Percentiles rank a stretch among this genome's conserved stretches.
Evolutionary conservation across 2,797 vertebrate genomes (phyloP).

Genomic region (Rhynchotus rufescens): DNA sequence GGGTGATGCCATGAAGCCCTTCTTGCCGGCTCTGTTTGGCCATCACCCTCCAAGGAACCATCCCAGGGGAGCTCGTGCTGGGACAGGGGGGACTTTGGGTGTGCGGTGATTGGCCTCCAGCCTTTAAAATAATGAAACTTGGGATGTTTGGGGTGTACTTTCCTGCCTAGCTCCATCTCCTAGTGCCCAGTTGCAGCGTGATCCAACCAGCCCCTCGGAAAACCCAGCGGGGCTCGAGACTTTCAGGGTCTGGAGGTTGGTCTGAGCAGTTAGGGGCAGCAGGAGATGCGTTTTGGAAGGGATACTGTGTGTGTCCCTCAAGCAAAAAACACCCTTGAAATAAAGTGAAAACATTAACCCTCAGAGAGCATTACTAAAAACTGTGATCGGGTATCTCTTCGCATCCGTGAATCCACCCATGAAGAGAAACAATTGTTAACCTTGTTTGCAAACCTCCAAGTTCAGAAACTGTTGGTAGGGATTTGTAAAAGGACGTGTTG

Average conservation of each 20-base stretch:
- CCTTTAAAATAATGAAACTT: background rate
- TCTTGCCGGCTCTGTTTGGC: too few species aligned
- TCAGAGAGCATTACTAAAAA: background rate
- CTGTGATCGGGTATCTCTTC: background rate
- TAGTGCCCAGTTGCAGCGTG: rapidly evolving
- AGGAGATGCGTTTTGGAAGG: background rate
- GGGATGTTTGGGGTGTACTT: background rate
- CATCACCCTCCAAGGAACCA: too few species aligned
- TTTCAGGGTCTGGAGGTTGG: background rate
- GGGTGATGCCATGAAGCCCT: too few species aligned
- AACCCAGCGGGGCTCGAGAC: background rate
- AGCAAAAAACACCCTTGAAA: too few species aligned
- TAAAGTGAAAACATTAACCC: background rate
- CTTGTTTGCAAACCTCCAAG: background rate
- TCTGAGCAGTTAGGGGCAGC: background rate
- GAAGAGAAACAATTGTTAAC: background rate
- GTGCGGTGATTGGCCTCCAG: background rate
- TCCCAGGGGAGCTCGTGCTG: too few species aligned
- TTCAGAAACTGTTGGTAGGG: background rate
- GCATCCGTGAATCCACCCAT: too few species aligned
- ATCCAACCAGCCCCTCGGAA: background rate
- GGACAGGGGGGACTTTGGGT: too few species aligned
- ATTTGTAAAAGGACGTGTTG: background rate
- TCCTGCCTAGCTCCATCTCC: background rate
- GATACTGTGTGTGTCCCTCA: background rate